Evolutionary conservation across 2,888 invertebrate genomes (phyloP).

Genomic region (Spodoptera exigua): DNA sequence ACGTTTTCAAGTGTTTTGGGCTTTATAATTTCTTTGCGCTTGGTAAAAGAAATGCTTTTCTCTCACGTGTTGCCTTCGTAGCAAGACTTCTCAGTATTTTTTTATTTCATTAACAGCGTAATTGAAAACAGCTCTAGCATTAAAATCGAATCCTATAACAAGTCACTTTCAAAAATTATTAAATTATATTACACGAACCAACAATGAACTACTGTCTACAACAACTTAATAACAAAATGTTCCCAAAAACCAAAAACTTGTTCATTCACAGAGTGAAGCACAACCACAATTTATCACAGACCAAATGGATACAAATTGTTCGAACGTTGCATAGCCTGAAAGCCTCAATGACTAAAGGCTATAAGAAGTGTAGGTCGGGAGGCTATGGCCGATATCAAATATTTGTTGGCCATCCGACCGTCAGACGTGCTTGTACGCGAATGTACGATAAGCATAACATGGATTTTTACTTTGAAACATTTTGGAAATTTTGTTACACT

Average conservation of each 20-base stretch:
- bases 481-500: too few relatives aligned
- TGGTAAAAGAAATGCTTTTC: too few relatives aligned
- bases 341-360: slow-evolving; percentile 28
- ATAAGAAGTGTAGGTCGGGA: slow-evolving; percentile 44
- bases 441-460: slow-evolving; percentile 17
- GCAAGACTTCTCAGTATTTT: too few relatives aligned
- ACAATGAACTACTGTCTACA: too few relatives aligned
- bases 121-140: too few relatives aligned
- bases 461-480: slow-evolving; percentile 17
- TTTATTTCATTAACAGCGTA: too few relatives aligned
- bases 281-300: slow-evolving; percentile 32
- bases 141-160: too few relatives aligned
- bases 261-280: slow-evolving; percentile 25
- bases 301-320: slow-evolving; percentile 40
- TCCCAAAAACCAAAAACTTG: slow-evolving; percentile 3
- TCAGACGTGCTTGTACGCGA: slow-evolving; percentile 10
- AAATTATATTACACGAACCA: too few relatives aligned
- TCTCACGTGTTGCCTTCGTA: too few relatives aligned
- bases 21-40: too few relatives aligned
- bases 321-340: slow-evolving; percentile 24
- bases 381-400: slow-evolving; percentile 65
- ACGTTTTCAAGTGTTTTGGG: too few relatives aligned
- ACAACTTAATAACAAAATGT: neutral
- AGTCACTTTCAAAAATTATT: too few relatives aligned
- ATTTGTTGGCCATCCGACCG: slow-evolving; percentile 58